Percentiles rank a stretch among this genome's conserved stretches.
Evolutionary conservation across 1,140 invertebrate species (phyloP).

Genomic region (Heliothis virescens): DNA sequence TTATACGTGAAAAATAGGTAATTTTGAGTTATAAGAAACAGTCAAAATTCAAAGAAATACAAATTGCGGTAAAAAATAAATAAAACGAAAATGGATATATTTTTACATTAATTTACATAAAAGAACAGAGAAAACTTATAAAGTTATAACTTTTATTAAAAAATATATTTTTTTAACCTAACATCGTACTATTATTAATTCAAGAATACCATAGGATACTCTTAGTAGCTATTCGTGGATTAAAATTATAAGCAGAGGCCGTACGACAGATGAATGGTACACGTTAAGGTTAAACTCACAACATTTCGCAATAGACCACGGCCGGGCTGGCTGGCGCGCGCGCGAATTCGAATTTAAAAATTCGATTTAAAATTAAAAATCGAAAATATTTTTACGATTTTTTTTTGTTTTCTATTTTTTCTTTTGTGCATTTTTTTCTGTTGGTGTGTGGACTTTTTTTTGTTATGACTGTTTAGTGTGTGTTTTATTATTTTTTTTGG

Average conservation of each 20-base stretch:
- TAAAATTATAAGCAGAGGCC: constrained; percentile 50
- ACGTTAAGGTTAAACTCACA: constrained; percentile 43
- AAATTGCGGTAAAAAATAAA: too few species aligned
- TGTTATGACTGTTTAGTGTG: constrained; percentile 32
- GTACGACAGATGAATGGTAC: constrained; percentile 47
- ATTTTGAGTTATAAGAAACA: too few species aligned
- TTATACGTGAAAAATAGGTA: too few species aligned
- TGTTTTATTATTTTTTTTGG: background rate
- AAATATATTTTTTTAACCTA: too few species aligned
- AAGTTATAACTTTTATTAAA: too few species aligned
- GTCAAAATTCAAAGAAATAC: too few species aligned
- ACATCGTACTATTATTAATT: background rate
- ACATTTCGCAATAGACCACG: constrained; percentile 49
- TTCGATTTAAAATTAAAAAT: constrained; percentile 15
- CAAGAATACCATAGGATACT: background rate
- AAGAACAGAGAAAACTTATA: too few species aligned
- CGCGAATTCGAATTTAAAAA: constrained; percentile 38
- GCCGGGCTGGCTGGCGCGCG: constrained; percentile 29
- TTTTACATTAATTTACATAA: too few species aligned
- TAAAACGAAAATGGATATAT: too few species aligned
- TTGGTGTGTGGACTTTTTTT: constrained; percentile 27
- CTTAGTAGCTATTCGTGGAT: constrained; percentile 41
- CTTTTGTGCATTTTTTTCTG: background rate
- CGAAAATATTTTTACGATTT: constrained; percentile 1
- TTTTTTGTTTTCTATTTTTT: background rate